Percentiles rank a stretch among this genome's conserved stretches.
These are phyloP conservation scores for Epinephelus awoara DNA, from an alignment of 2,797 vertebrate genomes.

Conservation along the genomic window DNA sequence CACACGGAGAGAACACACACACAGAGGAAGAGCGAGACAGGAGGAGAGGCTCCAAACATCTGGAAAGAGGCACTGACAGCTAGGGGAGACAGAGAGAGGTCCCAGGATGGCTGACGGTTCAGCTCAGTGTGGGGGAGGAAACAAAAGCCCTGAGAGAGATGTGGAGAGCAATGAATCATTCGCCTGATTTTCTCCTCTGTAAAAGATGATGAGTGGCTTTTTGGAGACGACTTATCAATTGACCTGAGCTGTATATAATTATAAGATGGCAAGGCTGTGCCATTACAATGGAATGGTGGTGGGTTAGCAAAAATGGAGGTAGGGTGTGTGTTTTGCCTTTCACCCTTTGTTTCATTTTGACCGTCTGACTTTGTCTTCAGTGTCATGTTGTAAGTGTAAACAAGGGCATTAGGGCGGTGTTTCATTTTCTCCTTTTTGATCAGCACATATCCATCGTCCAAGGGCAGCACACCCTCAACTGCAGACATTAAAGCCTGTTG, in stretches of 20 bases:
- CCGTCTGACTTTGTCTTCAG: constrained; percentile 1
- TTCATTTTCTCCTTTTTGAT: constrained; percentile 11
- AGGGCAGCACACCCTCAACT: neutral
- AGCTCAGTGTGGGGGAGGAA: no score
- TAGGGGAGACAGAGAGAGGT: no score
- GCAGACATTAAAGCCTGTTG: constrained; percentile 5
- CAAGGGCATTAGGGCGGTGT: neutral
- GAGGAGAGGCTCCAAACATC: no score
- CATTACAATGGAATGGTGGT: neutral
- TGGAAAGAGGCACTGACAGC: no score
- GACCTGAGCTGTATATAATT: constrained; percentile 28
- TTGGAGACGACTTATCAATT: constrained; percentile 49
- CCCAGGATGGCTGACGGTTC: no score
- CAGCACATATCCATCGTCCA: neutral
- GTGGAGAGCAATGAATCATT: constrained; percentile 41
- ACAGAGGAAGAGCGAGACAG: no score
- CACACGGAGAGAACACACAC: no score
- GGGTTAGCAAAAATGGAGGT: neutral
- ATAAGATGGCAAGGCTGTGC: constrained; percentile 18
- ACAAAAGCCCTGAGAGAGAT: neutral
- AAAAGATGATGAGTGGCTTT: constrained; percentile 36
- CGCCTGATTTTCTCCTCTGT: constrained; percentile 23
- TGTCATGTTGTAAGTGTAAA: constrained; percentile 22
- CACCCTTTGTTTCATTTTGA: constrained; percentile 6
- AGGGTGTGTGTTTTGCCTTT: neutral